Conservation (phyloP, 2,113 vertebrate species). For the Daubentonia madagascariensis region DNA sequence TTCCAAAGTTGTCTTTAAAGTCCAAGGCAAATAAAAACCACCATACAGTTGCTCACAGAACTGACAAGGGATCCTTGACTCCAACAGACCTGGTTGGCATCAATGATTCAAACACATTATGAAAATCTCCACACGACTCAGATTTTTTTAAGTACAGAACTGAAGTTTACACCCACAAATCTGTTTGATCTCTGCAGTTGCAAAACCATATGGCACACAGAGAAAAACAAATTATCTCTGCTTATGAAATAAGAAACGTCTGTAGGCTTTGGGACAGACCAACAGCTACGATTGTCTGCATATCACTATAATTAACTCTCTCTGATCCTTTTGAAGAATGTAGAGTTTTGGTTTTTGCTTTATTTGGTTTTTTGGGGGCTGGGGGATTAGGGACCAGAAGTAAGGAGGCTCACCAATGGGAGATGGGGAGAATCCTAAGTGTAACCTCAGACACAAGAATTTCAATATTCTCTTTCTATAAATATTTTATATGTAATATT, state of each 20-base stretch:
- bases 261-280: conserved; percentile 70
- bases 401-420: neutral
- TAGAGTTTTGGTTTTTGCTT: conserved; percentile 1
- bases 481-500: neutral
- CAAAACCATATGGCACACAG: conserved; percentile 78
- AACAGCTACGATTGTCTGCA: conserved; percentile 52
- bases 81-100: conserved; percentile 69
- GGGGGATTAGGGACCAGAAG: neutral
- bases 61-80: conserved; percentile 50
- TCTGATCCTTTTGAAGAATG: conserved; percentile 50
- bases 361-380: neutral
- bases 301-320: conserved; percentile 69
- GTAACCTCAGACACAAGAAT: neutral
- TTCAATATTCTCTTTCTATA: neutral
- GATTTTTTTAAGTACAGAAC: conserved; percentile 61
- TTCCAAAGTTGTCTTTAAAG: conserved; percentile 66
- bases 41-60: conserved; percentile 59
- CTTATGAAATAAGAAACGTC: conserved; percentile 77
- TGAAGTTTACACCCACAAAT: conserved; percentile 77
- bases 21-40: conserved; percentile 66
- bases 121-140: conserved; percentile 70
- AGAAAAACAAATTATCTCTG: conserved; percentile 79
- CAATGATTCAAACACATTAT: conserved; percentile 48
- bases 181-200: conserved; percentile 77
- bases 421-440: neutral